Evolutionary conservation across 2,113 vertebrate genomes (phyloP).

Genomic region (Embiotoca jacksoni): DNA sequence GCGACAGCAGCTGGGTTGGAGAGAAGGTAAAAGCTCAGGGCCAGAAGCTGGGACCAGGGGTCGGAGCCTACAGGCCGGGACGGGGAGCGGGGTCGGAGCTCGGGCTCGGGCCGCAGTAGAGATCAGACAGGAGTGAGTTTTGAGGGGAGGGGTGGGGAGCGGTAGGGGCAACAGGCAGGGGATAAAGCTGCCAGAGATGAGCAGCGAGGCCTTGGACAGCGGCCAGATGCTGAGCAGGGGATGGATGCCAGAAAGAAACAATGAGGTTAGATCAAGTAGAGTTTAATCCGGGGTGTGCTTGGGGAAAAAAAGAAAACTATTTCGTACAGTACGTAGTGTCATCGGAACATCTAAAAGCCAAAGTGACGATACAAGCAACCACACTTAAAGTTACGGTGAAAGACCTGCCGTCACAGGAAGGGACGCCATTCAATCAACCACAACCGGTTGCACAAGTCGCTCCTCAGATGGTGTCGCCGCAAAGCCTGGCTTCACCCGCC

Average conservation of each 20-base stretch:
- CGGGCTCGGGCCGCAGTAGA: neutral
- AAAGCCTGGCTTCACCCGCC: too few relatives aligned
- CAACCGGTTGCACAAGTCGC: too few relatives aligned
- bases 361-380: too few relatives aligned
- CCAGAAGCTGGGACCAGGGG: constrained; percentile 60
- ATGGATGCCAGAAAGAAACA: constrained; percentile 50
- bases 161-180: constrained; percentile 39
- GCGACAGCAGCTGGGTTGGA: constrained; percentile 77
- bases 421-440: too few relatives aligned
- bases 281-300: neutral
- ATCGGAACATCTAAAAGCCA: neutral
- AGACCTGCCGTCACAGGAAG: too few relatives aligned
- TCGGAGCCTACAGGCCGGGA: constrained; percentile 25
- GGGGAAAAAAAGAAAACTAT: neutral
- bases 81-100: constrained; percentile 14
- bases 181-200: constrained; percentile 46
- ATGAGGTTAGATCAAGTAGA: constrained; percentile 48
- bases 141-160: constrained; percentile 28
- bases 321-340: neutral
- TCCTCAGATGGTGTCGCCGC: too few relatives aligned
- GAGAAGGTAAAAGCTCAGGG: constrained; percentile 62
- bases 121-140: constrained; percentile 39
- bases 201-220: constrained; percentile 32
- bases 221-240: constrained; percentile 62
- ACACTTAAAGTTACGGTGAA: too few relatives aligned